Conservation (phyloP, 2,113 vertebrate species). For the Gobio gobio region DNA sequence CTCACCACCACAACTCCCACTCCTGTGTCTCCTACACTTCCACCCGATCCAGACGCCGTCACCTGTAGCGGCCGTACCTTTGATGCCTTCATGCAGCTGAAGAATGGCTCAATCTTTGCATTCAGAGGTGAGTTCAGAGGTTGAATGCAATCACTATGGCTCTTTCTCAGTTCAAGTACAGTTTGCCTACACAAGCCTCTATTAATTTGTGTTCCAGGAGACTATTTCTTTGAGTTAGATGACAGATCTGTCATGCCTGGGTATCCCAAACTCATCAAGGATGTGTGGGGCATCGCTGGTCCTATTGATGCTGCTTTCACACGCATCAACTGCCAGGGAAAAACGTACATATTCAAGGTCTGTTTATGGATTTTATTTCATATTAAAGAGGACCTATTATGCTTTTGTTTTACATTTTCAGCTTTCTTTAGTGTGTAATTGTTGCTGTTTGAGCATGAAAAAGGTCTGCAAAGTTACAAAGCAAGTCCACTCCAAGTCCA, state of each 20-base stretch:
- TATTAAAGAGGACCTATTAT: too few relatives aligned
- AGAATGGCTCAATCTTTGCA: slow-evolving; percentile 91
- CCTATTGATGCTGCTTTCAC: slow-evolving; percentile 94
- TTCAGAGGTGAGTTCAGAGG: slow-evolving; percentile 85
- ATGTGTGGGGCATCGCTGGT: slow-evolving; percentile 91
- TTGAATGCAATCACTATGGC: background rate
- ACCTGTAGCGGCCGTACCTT: slow-evolving; percentile 85
- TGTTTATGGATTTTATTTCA: background rate
- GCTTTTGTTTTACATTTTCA: too few relatives aligned
- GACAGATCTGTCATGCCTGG: slow-evolving; percentile 80
- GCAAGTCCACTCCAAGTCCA: too few relatives aligned
- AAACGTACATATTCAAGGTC: slow-evolving; percentile 96
- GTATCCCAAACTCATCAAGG: slow-evolving; percentile 90
- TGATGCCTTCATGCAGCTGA: slow-evolving; percentile 89
- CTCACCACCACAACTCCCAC: background rate
- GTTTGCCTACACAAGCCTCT: background rate
- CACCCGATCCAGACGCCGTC: slow-evolving; percentile 56
- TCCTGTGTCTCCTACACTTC: background rate
- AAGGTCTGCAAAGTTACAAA: too few relatives aligned
- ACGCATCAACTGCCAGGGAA: slow-evolving; percentile 95
- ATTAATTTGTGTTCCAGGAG: slow-evolving; percentile 71
- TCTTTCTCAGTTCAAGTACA: background rate
- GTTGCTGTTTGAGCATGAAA: too few relatives aligned
- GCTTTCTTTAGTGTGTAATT: too few relatives aligned
- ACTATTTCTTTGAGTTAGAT: slow-evolving; percentile 91